These are phyloP conservation scores for Drosophila parvula DNA, from an alignment of 1,140 invertebrate species.

Conservation along the genomic window DNA sequence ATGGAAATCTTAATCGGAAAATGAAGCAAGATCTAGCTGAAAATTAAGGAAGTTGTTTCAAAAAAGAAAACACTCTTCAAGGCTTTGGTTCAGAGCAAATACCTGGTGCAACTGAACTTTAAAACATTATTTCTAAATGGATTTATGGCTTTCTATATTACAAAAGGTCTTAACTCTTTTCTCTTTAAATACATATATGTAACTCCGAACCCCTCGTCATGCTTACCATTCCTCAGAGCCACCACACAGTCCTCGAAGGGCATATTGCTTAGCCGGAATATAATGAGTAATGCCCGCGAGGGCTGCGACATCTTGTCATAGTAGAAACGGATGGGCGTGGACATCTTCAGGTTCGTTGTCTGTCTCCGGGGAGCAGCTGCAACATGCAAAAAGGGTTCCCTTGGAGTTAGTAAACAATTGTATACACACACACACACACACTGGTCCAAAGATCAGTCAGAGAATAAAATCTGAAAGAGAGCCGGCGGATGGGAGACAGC, in stretches of 20 bases:
- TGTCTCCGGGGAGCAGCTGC: slow-evolving; percentile 21
- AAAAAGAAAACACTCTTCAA: no score
- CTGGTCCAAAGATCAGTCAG: slow-evolving; percentile 60
- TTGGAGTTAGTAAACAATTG: background rate
- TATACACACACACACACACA: background rate
- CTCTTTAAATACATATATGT: background rate
- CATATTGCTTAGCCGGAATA: slow-evolving; percentile 88
- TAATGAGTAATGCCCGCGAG: slow-evolving; percentile 89
- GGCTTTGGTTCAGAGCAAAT: no score
- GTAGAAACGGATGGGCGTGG: slow-evolving; percentile 86
- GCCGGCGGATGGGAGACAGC: no score
- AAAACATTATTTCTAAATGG: no score
- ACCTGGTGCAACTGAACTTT: no score
- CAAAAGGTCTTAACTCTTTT: no score
- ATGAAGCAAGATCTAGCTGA: no score
- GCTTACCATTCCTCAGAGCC: slow-evolving; percentile 86
- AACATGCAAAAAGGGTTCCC: slow-evolving; percentile 10
- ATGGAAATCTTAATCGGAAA: no score
- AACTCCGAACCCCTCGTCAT: background rate
- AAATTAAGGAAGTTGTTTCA: no score
- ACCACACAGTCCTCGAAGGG: slow-evolving; percentile 87
- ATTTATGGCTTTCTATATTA: background rate
- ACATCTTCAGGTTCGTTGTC: slow-evolving; percentile 41
- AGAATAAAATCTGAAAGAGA: background rate
- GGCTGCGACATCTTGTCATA: slow-evolving; percentile 91